Percentiles rank a stretch among this genome's conserved stretches.
Evolutionary conservation across 2,888 invertebrate genomes (phyloP).

Genomic region (Elegia similella): DNA sequence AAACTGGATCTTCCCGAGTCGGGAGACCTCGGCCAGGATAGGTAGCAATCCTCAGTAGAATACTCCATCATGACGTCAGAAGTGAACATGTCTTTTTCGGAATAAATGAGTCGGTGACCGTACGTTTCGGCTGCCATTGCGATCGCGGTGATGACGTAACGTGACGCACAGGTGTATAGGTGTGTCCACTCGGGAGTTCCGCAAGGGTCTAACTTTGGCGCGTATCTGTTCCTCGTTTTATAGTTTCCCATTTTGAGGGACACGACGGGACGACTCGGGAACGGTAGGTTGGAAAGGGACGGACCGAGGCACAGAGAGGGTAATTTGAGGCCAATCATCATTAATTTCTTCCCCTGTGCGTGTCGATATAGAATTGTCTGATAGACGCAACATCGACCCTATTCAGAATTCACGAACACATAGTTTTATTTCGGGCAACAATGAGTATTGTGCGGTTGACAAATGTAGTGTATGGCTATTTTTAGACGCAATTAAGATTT

Average conservation of each 20-base stretch:
- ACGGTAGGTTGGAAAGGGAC: constrained; percentile 48
- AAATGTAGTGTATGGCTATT: background rate
- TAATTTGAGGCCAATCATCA: constrained; percentile 81
- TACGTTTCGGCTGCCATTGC: constrained; percentile 76
- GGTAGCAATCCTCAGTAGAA: constrained; percentile 66
- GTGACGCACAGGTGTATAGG: constrained; percentile 59
- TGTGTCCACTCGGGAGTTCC: constrained; percentile 58
- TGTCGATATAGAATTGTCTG: constrained; percentile 58
- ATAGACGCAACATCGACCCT: constrained; percentile 44
- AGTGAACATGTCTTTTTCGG: constrained; percentile 71
- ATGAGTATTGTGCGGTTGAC: constrained; percentile 26
- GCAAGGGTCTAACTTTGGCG: constrained; percentile 59
- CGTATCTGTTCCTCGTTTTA: constrained; percentile 72
- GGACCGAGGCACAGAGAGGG: constrained; percentile 57
- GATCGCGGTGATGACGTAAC: constrained; percentile 24
- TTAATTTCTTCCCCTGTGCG: constrained; percentile 73
- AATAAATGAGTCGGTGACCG: constrained; percentile 71
- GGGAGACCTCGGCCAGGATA: constrained; percentile 73
- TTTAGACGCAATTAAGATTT: background rate
- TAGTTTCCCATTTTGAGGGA: constrained; percentile 67
- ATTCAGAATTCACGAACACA: constrained; percentile 33
- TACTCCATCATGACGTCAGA: constrained; percentile 74
- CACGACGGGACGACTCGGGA: constrained; percentile 42
- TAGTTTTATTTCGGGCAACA: constrained; percentile 35
- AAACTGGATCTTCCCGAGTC: constrained; percentile 76